These are phyloP conservation scores for Poeciliopsis gracilis DNA, from an alignment of 2,797 vertebrate genomes.

Conservation along the genomic window DNA sequence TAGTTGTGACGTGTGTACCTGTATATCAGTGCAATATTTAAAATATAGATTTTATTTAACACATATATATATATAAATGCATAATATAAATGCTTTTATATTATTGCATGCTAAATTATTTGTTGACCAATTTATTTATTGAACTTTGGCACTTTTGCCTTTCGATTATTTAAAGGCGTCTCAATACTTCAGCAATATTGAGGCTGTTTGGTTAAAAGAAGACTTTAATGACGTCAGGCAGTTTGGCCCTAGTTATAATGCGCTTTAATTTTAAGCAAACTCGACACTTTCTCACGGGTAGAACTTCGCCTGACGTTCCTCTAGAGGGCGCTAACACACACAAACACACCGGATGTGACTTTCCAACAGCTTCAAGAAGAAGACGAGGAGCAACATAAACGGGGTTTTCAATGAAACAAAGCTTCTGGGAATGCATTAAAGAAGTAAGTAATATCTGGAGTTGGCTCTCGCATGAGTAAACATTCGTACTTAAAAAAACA, in stretches of 20 bases:
- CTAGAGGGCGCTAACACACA: constrained; percentile 24
- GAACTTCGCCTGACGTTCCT: background rate
- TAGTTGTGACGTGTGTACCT: background rate
- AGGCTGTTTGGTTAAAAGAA: background rate
- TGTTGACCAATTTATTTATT: background rate
- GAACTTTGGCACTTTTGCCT: background rate
- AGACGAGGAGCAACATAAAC: background rate
- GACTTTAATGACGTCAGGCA: background rate
- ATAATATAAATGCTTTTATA: background rate
- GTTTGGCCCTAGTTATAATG: background rate
- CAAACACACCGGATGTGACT: background rate
- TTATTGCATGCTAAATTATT: background rate
- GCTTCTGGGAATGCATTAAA: constrained; percentile 19
- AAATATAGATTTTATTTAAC: background rate
- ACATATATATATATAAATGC: too few species aligned
- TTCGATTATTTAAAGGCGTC: background rate
- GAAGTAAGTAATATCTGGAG: constrained; percentile 10
- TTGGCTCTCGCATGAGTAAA: background rate
- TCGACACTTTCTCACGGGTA: background rate
- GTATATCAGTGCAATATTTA: background rate
- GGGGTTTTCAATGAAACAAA: background rate
- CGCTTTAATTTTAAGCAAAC: background rate
- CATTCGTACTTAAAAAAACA: background rate
- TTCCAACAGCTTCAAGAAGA: background rate
- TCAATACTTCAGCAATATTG: background rate